Base-by-base conservation (phyloP, 2,113 vertebrate genomes). In the Mungos mungo region DNA sequence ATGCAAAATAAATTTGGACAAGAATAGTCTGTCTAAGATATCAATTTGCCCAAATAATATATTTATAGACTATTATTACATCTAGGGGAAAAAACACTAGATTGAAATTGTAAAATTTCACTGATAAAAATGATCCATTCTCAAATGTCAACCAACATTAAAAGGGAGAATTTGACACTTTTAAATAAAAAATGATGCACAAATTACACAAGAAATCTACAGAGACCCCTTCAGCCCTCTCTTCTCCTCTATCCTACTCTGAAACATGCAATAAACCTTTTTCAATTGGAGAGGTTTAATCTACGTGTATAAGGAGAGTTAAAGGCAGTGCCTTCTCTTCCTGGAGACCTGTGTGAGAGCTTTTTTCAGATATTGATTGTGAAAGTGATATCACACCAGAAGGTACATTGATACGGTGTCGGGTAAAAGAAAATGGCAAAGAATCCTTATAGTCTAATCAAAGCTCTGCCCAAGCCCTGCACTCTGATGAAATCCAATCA, bases 301-400 rank as follows among this genome's bases (percentile, higher is more conserved):
- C 98, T 98, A 81, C 95, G 95, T 97, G 96, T 97, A 98, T 97
- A 98, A 98, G 95, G 94, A 96, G 97, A 98, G 97, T 97, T 94
- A 96, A 81, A 98, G 76, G 91, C 95, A 47, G 23, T 95, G 96
- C 60, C 52, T 2, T 91, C 90, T 96, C 97, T 95, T 99, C 99
- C 99, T 99, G 98, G 98, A 99, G 98, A 99, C 98, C 89, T 97
- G 52, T 23, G 19, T 92, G 77, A 69, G 38, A 82, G 83, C n/a
- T 99, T 98, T 98, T 98, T 98, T 97, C 98, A 98, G 98, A 98
- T 99, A 99, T 99, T 99, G 99, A 99, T 99, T 98, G 98, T 98
- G 98, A 99, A 99, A 99, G 98, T 99, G 99, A 99, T 99, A 99
- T 99, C 99, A 99, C 99, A 99, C 99, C 98, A 99, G 99, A 99